Conservation (phyloP, 1,140 invertebrate species). For the Saccostrea cuccullata region DNA sequence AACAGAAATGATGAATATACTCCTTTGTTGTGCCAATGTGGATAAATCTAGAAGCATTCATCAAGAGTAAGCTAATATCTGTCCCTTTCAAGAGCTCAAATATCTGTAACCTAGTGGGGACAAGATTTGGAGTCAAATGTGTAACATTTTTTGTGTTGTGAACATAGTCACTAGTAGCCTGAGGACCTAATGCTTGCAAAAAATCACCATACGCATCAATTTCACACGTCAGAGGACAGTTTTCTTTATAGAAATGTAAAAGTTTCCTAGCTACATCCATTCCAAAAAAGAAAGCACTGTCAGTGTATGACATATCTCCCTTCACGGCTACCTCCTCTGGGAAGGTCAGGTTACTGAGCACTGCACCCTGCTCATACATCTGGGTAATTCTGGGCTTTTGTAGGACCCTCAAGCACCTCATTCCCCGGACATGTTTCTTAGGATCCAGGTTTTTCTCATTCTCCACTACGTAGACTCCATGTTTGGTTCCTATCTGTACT, state of each 20-base stretch:
- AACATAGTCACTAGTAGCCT: slow-evolving; percentile 71
- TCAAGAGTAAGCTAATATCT: slow-evolving; percentile 73
- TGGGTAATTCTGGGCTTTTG: slow-evolving; percentile 78
- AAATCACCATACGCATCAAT: slow-evolving; percentile 81
- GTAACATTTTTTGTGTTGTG: slow-evolving; percentile 72
- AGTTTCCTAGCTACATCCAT: slow-evolving; percentile 75
- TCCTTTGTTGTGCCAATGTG: slow-evolving; percentile 80
- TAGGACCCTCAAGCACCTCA: slow-evolving; percentile 76
- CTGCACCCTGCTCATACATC: slow-evolving; percentile 76
- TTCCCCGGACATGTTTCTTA: slow-evolving; percentile 59
- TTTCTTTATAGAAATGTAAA: slow-evolving; percentile 71
- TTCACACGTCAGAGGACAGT: slow-evolving; percentile 76
- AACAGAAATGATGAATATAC: slow-evolving; percentile 77
- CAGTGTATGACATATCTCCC: slow-evolving; percentile 77
- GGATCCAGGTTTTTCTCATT: slow-evolving; percentile 58
- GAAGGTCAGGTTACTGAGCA: slow-evolving; percentile 69
- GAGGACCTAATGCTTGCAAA: slow-evolving; percentile 78
- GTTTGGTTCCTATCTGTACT: slow-evolving; percentile 76
- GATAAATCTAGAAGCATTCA: slow-evolving; percentile 79
- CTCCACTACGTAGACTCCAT: slow-evolving; percentile 80
- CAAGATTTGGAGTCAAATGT: slow-evolving; percentile 60
- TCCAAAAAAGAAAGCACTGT: slow-evolving; percentile 80
- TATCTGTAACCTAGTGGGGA: slow-evolving; percentile 68
- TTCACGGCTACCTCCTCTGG: slow-evolving; percentile 57
- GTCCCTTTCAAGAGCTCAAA: slow-evolving; percentile 72